Evolutionary conservation across 2,888 invertebrate species (phyloP).

Genomic region (Polylopha cassiicola): DNA sequence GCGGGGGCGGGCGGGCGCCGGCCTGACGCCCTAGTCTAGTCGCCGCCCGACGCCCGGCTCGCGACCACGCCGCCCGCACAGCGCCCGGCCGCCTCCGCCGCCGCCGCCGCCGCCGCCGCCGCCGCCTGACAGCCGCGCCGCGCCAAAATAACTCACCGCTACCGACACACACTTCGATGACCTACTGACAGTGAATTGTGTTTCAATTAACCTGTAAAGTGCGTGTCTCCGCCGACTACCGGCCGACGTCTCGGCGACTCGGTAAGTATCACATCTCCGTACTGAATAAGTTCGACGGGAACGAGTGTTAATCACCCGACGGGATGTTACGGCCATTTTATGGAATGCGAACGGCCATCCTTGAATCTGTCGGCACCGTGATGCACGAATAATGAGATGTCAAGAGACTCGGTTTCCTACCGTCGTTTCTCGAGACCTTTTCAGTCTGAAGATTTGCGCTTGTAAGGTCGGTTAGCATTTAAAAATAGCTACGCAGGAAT

Average conservation of each 20-base stretch:
- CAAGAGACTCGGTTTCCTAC: conserved; percentile 37
- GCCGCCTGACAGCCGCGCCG: conserved; percentile 39
- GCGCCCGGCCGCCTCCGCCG: conserved; percentile 42
- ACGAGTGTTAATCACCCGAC: conserved; percentile 52
- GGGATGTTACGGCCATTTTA: conserved; percentile 67
- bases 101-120: conserved; percentile 49
- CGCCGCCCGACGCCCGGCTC: conserved; percentile 53
- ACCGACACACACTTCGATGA: conserved; percentile 42
- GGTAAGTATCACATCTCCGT: conserved; percentile 45
- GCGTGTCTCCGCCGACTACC: conserved; percentile 33
- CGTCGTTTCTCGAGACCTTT: conserved; percentile 12
- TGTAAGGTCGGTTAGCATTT: conserved; percentile 30
- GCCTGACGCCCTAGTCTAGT: conserved; percentile 58
- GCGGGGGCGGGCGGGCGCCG: conserved; percentile 55
- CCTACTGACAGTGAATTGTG: conserved; percentile 66
- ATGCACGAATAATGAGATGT: conserved; percentile 49
- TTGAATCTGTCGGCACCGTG: conserved; percentile 66
- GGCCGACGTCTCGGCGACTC: conserved; percentile 22
- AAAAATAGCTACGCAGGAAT: conserved; percentile 36
- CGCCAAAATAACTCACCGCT: conserved; percentile 37
- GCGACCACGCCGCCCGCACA: conserved; percentile 49
- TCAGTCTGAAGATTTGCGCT: conserved; percentile 26
- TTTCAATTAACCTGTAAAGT: conserved; percentile 36
- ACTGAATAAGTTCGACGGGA: conserved; percentile 36
- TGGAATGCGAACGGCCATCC: conserved; percentile 59